A percentile compares a stretch with the other conserved stretches of the same genome.
Evolutionary conservation across 1,140 invertebrate genomes (phyloP).

Genomic region (Bicyclus anynana): DNA sequence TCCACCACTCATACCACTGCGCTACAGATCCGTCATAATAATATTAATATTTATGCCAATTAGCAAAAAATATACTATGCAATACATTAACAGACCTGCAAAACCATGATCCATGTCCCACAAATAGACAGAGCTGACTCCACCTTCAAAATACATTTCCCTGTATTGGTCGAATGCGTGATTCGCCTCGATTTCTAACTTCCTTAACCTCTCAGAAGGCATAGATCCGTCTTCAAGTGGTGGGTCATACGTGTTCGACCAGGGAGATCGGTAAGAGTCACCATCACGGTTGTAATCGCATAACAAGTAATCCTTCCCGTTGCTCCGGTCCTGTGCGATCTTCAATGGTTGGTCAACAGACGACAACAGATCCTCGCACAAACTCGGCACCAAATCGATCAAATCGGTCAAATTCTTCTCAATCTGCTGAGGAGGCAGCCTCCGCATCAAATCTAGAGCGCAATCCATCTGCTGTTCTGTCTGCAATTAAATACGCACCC

Average conservation of each 20-base stretch:
- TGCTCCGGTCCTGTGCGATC: conserved; percentile 96
- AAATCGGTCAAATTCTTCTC: conserved; percentile 98
- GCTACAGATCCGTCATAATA: no score
- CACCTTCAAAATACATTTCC: conserved; percentile 99
- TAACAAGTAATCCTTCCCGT: conserved; percentile 97
- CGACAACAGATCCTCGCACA: conserved; percentile 98
- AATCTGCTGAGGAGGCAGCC: conserved; percentile 98
- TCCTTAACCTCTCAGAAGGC: conserved; percentile 96
- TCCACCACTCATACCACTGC: no score
- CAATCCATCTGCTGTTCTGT: conserved; percentile 99
- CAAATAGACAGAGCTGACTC: conserved; percentile 98
- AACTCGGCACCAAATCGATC: conserved; percentile 95
- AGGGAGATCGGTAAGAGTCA: conserved; percentile 99
- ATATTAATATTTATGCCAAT: no score
- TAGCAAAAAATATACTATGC: no score
- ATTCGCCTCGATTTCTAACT: conserved; percentile 98
- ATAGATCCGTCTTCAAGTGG: conserved; percentile 98
- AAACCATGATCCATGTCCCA: conserved; percentile 99
- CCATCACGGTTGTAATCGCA: conserved; percentile 99
- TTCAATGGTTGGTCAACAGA: conserved; percentile 99
- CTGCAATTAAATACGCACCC: conserved; percentile 77
- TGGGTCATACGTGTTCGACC: conserved; percentile 99
- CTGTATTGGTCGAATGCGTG: conserved; percentile 98
- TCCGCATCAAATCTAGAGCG: conserved; percentile 98
- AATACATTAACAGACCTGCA: conserved; percentile 85